Base-by-base conservation (phyloP, 2,113 vertebrate species). In the Pheucticus melanocephalus region DNA sequence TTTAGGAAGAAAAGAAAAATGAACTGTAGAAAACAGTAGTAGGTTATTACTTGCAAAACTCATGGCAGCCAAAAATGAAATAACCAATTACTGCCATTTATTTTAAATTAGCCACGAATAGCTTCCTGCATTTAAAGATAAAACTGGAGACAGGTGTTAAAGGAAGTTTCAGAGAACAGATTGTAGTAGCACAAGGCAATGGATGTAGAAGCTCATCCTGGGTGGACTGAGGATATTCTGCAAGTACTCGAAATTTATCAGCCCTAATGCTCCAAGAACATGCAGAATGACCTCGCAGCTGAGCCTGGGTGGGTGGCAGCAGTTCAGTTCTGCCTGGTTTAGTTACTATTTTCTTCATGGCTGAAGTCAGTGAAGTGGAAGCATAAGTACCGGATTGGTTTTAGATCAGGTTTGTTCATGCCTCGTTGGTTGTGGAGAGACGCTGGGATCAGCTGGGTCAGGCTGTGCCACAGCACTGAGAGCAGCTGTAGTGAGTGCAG, bases 1-100 rank as follows among this genome's bases (percentile, higher is more conserved):
- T 71, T 88, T 79, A 72, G 54, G 50, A 85, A 81, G 27, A 91
- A 69, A 89, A 45, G 50, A n/a, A 84, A 88, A 86, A 56, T 9
- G 15, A 23, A 59, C 19, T 31, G 21, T 77, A 35, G 68, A 27
- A 53, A 95, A 59, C 12, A 64, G 59, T 12, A 68, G 28, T 59
- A 71, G 19, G 22, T 68, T 82, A 77, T 47, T 22, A 47, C 78
- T 64, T 82, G 20, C 27, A 39, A 78, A 91, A 87, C 57, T 48
- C 39, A 37, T 7, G 42, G 48, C 22, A 90, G 45, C 24, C 20
- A 68, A 81, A 64, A 84, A 84, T 90, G 69, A 86, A 88, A 95
- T 91, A 88, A 82, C 45, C 68, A 73, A 39, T 94, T 96, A 82
- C 37, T 76, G 77, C 70, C 9, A 22, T 95, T 96, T 97, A 68